A percentile compares a stretch with the other conserved stretches of the same genome.
phyloP scores from a whole-genome alignment of 1,140 invertebrate species.

The Philotrypesis tridentata region DNA sequence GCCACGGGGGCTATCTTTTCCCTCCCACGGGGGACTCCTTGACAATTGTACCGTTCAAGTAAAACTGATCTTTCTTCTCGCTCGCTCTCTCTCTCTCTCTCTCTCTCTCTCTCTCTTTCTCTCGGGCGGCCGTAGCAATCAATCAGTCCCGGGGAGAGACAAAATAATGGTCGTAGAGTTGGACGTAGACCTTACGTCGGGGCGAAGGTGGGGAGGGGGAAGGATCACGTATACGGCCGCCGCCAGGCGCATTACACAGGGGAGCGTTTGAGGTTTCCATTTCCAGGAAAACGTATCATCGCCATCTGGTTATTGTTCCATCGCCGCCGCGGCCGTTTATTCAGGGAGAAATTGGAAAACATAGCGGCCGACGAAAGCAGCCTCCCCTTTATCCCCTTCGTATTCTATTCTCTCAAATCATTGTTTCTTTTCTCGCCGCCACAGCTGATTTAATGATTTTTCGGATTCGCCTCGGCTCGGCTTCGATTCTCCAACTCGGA shows the following conservation, averaged over 20 bases:
- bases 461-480: not conserved
- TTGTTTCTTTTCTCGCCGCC: not conserved
- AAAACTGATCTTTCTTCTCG: constrained; percentile 11
- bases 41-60: not conserved
- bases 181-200: too few species aligned
- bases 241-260: constrained; percentile 7
- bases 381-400: not conserved
- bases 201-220: too few species aligned
- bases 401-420: not conserved
- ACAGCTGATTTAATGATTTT: not conserved
- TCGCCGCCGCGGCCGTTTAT: not conserved
- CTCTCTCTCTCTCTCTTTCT: not conserved
- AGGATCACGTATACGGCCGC: not conserved
- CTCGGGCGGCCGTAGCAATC: not conserved
- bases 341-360: constrained; percentile 34
- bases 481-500: not conserved
- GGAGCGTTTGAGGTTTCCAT: constrained; percentile 19
- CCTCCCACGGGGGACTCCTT: not conserved
- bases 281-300: constrained; percentile 11
- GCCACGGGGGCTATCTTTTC: constrained; percentile 3
- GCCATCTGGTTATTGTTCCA: constrained; percentile 31
- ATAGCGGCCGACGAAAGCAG: not conserved
- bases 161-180: not conserved
- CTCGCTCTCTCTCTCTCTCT: not conserved
- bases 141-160: constrained; percentile 1